phyloP scores from a whole-genome alignment of 92 coral and sea anemone genomes.

The Blastomussa wellsi region DNA sequence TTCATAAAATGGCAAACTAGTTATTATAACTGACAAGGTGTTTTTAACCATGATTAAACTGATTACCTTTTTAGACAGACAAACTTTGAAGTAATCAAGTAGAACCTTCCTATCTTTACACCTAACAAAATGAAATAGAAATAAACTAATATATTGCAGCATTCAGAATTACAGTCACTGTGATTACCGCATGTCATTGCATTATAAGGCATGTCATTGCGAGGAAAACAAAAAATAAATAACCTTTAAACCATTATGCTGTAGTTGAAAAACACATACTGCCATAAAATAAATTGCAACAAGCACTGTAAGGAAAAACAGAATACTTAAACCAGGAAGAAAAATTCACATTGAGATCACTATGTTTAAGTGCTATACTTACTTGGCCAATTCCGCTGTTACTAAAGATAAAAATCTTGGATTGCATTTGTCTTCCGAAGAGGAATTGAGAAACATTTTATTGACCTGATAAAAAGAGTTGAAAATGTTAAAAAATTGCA shows the following conservation, averaged over 20 bases:
- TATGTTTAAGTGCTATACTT: slow-evolving; percentile 4
- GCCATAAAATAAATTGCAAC: no score
- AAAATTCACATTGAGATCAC: no score
- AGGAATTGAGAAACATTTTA: slow-evolving; percentile 53
- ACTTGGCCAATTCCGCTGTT: slow-evolving; percentile 79
- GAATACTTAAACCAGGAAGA: no score
- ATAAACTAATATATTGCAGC: no score
- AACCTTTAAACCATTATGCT: no score
- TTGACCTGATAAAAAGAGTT: slow-evolving; percentile 43
- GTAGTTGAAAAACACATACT: no score
- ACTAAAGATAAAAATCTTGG: slow-evolving; percentile 80
- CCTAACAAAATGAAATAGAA: slow-evolving; percentile 42
- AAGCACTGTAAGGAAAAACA: no score
- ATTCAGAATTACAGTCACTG: neutral
- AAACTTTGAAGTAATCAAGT: slow-evolving; percentile 35
- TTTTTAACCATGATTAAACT: neutral
- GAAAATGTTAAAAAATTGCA: neutral
- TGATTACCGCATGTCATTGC: no score
- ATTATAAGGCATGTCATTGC: no score
- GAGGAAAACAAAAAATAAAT: no score
- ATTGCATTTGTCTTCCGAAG: slow-evolving; percentile 54
- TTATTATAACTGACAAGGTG: no score
- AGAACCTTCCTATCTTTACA: slow-evolving; percentile 44
- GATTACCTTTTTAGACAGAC: slow-evolving; percentile 59
- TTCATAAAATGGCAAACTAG: no score